phyloP scores from a whole-genome alignment of 2,888 invertebrate species.

The Linnaemya tessellans region DNA sequence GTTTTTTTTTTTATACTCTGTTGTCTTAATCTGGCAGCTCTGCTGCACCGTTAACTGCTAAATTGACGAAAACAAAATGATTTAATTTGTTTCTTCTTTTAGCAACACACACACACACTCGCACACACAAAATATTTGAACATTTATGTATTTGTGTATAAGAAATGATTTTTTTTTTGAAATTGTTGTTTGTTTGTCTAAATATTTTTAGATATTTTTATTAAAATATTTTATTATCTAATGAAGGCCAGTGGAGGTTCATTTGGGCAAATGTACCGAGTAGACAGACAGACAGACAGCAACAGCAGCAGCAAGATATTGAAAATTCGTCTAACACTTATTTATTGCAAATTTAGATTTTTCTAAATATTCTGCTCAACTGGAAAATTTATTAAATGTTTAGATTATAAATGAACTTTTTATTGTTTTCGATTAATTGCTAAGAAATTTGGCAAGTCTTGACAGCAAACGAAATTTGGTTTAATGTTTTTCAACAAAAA shows the following conservation, averaged over 20 bases:
- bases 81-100: conserved; percentile 18
- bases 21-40: conserved; percentile 54
- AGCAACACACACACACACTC: background rate
- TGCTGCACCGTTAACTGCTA: conserved; percentile 32
- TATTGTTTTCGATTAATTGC: background rate
- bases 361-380: conserved; percentile 14
- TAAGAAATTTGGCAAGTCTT: background rate
- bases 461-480: background rate
- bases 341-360: conserved; percentile 29
- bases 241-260: conserved; percentile 44
- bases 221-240: conserved; percentile 42
- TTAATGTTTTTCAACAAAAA: too few relatives aligned
- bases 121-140: background rate
- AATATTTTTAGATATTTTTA: conserved; percentile 55
- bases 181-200: conserved; percentile 37
- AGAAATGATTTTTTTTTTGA: conserved; percentile 29
- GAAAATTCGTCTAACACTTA: background rate
- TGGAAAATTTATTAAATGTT: conserved; percentile 34
- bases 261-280: background rate
- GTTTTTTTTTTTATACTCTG: background rate
- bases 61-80: conserved; percentile 52
- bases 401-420: conserved; percentile 10
- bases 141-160: conserved; percentile 31
- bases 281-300: background rate
- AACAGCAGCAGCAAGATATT: background rate